These are phyloP conservation scores for Cheirogaleus medius DNA, from an alignment of 2,113 vertebrate genomes.

Conservation along the genomic window DNA sequence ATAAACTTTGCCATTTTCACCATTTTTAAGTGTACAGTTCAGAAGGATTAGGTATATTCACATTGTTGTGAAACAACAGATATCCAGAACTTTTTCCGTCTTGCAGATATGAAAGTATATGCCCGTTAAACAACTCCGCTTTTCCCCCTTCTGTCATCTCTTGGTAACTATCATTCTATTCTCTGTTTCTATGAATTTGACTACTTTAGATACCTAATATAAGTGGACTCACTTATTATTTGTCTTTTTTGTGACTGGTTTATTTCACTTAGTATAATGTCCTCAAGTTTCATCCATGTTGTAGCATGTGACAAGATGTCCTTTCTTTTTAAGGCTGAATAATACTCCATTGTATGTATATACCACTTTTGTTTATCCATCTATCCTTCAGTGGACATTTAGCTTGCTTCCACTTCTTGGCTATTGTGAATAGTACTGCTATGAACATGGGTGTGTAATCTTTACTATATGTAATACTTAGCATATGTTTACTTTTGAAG, in stretches of 20 bases:
- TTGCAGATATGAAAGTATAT: background rate
- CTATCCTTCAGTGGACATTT: background rate
- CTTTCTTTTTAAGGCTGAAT: background rate
- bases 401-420: background rate
- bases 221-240: background rate
- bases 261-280: background rate
- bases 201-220: background rate
- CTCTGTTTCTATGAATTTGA: background rate
- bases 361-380: background rate
- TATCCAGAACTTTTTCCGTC: background rate
- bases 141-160: background rate
- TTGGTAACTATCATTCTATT: background rate
- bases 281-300: background rate
- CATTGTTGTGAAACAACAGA: background rate
- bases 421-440: background rate
- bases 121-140: background rate
- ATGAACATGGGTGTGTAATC: background rate
- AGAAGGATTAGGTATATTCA: background rate
- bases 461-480: background rate
- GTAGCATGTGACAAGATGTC: background rate
- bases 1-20: background rate
- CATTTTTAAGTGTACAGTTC: background rate
- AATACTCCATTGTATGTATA: background rate
- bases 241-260: background rate
- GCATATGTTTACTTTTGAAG: background rate